These are phyloP conservation scores for Octopus bimaculoides DNA, from an alignment of 1,140 invertebrate species.

Conservation along the genomic window DNA sequence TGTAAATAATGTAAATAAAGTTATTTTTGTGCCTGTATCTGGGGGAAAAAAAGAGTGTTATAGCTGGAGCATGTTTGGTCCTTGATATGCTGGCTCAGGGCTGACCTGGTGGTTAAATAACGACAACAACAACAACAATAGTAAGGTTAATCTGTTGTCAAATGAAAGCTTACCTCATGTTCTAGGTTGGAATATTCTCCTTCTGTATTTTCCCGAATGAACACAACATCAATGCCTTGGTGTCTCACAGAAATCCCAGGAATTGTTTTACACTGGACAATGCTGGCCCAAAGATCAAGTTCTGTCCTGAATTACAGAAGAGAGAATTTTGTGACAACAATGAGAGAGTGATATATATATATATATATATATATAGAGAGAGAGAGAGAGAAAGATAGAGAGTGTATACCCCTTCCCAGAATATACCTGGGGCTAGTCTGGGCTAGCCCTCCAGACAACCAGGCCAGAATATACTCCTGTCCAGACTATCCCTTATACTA, in stretches of 20 bases:
- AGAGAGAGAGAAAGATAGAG: background rate
- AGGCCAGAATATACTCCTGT: too few species aligned
- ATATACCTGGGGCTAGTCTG: too few species aligned
- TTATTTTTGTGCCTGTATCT: too few species aligned
- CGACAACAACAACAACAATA: background rate
- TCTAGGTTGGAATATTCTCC: slow-evolving; percentile 98
- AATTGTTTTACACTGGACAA: slow-evolving; percentile 92
- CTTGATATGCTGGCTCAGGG: too few species aligned
- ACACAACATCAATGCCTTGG: slow-evolving; percentile 87
- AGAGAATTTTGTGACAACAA: background rate
- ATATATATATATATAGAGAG: too few species aligned
- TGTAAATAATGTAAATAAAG: too few species aligned
- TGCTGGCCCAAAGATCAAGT: slow-evolving; percentile 94
- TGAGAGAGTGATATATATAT: too few species aligned
- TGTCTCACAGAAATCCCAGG: slow-evolving; percentile 88
- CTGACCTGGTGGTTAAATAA: too few species aligned
- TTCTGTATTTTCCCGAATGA: slow-evolving; percentile 98
- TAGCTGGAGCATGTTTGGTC: too few species aligned
- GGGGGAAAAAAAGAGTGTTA: too few species aligned
- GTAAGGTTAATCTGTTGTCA: background rate
- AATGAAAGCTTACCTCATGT: slow-evolving; percentile 68
- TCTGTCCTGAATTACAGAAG: slow-evolving; percentile 63
- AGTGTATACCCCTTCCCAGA: background rate
- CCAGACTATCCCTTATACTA: too few species aligned
- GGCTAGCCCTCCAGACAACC: too few species aligned